These are phyloP conservation scores for Nibea coibor DNA, from an alignment of 2,113 vertebrate species.

Conservation along the genomic window DNA sequence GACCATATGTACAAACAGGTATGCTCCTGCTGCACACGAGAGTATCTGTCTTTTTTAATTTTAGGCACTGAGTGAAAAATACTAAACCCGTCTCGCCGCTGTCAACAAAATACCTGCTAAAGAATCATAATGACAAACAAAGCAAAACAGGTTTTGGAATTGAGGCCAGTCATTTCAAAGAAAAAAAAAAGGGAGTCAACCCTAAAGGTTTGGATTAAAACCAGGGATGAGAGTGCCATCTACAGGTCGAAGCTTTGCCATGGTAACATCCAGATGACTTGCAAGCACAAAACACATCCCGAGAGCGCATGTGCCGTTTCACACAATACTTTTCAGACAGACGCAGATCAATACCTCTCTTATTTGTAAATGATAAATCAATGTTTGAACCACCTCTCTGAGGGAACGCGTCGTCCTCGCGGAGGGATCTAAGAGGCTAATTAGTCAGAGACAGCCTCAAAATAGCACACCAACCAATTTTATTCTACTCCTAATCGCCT, in stretches of 20 bases:
- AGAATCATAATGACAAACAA: slow-evolving; percentile 58
- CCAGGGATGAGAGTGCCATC: slow-evolving; percentile 78
- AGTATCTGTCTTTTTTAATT: slow-evolving; percentile 29
- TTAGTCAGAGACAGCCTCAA: slow-evolving; percentile 42
- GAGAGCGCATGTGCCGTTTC: slow-evolving; percentile 19
- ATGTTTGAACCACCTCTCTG: slow-evolving; percentile 8
- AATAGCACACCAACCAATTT: slow-evolving; percentile 38
- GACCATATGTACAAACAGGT: slow-evolving; percentile 66
- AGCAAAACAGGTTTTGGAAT: slow-evolving; percentile 53
- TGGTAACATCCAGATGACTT: slow-evolving; percentile 24
- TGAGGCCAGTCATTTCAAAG: slow-evolving; percentile 65
- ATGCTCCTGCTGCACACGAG: background rate
- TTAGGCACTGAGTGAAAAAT: background rate
- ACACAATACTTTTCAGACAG: slow-evolving; percentile 18
- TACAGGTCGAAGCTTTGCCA: slow-evolving; percentile 70
- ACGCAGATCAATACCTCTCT: slow-evolving; percentile 26
- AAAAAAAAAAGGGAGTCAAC: slow-evolving; percentile 58
- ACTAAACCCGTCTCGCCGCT: background rate
- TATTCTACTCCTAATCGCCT: slow-evolving; percentile 34
- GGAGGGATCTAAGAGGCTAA: slow-evolving; percentile 21
- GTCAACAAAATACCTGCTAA: slow-evolving; percentile 43
- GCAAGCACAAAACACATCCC: slow-evolving; percentile 14
- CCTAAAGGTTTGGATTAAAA: slow-evolving; percentile 70
- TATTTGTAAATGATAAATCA: slow-evolving; percentile 31
- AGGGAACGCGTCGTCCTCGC: slow-evolving; percentile 15